Base-by-base conservation (phyloP, 2,113 vertebrate genomes). In the Ginglymostoma cirratum region DNA sequence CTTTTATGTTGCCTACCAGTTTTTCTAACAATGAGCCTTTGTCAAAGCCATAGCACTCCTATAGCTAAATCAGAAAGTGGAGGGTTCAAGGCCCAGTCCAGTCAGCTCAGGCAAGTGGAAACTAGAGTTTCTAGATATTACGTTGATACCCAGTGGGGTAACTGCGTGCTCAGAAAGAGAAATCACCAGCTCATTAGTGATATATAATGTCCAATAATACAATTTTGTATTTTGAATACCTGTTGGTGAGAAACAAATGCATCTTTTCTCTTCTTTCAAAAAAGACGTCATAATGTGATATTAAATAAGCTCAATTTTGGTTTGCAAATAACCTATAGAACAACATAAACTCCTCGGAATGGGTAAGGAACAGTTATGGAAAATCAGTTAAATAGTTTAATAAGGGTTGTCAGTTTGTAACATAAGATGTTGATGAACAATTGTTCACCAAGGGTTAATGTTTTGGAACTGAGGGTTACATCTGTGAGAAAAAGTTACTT, bases 401-500 rank as follows among this genome's bases (percentile, higher is more conserved):
- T 48, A 95, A 45, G 94, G 45, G 38, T 48, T 34, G 27, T 70
- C 21, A 48, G 42, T 30, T 70, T 72, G 94, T 95, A 95, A 72
- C 94, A 95, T 48, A 48, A 72, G 38, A 95, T 70, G 94, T 69
- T 30, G 94, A 95, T 95, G 94, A 52, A 23, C 94, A 52, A 95
- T 72, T 70, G 69, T 72, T n/a, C 72, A 27, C 94, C 42, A 95
- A 72, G 94, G 94, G 94, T 95, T 95, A 95, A 95, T 34, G 45
- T 95, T 66, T 70, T 95, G 67, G 52, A 72, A 72, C 94, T 72
- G 94, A 95, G 94, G 94, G 94, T 72, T 95, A 95, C 94, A 95
- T 95, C 94, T 95, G 94, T 95, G 94, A 95, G 94, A 95, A 95
- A 95, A 95, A 95, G 94, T 95, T 42, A 72, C 94, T 95, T 95